Evolutionary conservation across 2,888 invertebrate genomes (phyloP).

Genomic region (Drosophila melanosoma): DNA sequence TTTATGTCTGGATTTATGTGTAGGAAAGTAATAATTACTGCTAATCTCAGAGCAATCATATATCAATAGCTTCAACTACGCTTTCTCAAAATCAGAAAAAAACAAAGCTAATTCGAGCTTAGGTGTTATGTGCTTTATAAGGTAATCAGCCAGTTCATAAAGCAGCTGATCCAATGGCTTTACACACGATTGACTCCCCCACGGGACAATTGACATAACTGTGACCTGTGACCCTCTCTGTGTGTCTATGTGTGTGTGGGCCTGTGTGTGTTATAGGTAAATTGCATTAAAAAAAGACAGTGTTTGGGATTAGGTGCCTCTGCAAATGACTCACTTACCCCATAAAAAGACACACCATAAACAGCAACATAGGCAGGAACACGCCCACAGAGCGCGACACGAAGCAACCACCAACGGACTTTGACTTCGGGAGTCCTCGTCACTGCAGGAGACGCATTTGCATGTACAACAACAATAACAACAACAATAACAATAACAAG

Average conservation of each 20-base stretch:
- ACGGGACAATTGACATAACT: background rate
- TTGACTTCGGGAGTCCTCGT: conserved; percentile 24
- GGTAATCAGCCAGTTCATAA: background rate
- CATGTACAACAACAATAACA: conserved; percentile 38
- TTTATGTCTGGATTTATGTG: background rate
- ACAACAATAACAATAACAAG: background rate
- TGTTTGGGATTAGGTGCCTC: conserved; percentile 31
- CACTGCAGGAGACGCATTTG: conserved; percentile 75
- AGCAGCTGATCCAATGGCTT: background rate
- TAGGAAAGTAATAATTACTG: background rate
- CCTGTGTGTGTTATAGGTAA: background rate
- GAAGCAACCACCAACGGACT: conserved; percentile 46
- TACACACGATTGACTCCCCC: background rate
- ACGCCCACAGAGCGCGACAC: conserved; percentile 50
- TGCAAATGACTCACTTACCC: conserved; percentile 43
- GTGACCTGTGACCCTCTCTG: conserved; percentile 3
- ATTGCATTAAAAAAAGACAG: conserved; percentile 20
- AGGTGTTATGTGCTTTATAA: background rate
- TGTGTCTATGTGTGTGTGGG: background rate
- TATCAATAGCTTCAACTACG: background rate
- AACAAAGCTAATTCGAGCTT: background rate
- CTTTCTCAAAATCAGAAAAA: too few relatives aligned
- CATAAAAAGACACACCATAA: background rate
- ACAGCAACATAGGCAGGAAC: background rate
- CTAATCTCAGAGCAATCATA: background rate